phyloP scores from a whole-genome alignment of 2,797 vertebrate genomes.

The Pipistrellus kuhlii region DNA sequence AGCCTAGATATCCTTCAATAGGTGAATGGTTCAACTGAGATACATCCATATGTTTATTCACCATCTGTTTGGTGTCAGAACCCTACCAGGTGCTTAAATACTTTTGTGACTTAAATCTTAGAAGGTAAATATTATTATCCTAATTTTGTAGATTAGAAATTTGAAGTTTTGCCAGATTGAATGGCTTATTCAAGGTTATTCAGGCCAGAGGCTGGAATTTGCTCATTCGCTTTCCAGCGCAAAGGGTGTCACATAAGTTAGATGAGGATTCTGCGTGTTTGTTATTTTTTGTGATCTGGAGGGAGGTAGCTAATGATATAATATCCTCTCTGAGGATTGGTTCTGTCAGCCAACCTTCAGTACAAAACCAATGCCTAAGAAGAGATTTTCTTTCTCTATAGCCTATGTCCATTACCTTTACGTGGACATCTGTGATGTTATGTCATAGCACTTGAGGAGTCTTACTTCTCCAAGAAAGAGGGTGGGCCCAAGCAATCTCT shows the following conservation, averaged over 20 bases:
- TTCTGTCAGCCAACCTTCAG: background rate
- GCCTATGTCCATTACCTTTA: background rate
- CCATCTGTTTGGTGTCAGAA: background rate
- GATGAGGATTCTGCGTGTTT: background rate
- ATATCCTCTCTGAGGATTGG: background rate
- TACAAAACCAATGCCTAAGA: background rate
- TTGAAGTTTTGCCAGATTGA: constrained; percentile 28
- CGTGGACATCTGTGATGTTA: background rate
- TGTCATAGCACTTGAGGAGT: background rate
- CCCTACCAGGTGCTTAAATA: background rate
- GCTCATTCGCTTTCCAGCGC: background rate
- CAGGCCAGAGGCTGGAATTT: background rate
- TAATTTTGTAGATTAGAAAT: constrained; percentile 1
- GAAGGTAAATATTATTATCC: constrained; percentile 46
- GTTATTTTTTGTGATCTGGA: constrained; percentile 11
- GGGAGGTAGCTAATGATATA: background rate
- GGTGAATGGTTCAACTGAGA: background rate
- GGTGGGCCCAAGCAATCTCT: background rate
- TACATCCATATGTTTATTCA: background rate
- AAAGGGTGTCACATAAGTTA: background rate
- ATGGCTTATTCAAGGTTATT: background rate
- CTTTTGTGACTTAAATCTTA: background rate
- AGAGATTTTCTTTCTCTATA: background rate
- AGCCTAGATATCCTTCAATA: background rate
- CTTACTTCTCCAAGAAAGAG: background rate